phyloP scores from a whole-genome alignment of 1,140 invertebrate genomes.

The Drosophila erecta region DNA sequence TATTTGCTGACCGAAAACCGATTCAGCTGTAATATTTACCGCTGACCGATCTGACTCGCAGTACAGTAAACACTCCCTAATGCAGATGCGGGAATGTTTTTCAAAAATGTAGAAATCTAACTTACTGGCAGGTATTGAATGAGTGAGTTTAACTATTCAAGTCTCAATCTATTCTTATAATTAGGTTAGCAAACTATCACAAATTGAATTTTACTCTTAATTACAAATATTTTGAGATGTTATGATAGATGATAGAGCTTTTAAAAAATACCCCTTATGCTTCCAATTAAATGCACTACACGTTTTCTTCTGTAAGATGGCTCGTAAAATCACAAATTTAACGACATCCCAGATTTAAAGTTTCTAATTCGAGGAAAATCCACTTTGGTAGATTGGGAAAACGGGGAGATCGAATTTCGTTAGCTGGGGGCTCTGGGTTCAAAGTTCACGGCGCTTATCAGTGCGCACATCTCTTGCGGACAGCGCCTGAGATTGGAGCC shows the following conservation, averaged over 20 bases:
- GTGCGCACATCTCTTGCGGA: constrained; percentile 51
- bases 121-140: too few species aligned
- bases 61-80: neutral
- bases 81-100: neutral
- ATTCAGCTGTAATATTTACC: constrained; percentile 60
- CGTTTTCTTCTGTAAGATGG: too few species aligned
- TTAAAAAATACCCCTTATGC: too few species aligned
- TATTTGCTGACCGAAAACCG: constrained; percentile 41
- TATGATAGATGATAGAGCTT: too few species aligned
- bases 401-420: constrained; percentile 24
- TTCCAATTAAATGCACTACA: too few species aligned
- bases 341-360: neutral
- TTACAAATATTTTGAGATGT: too few species aligned
- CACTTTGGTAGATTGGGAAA: neutral
- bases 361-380: neutral
- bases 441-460: constrained; percentile 74
- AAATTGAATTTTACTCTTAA: too few species aligned
- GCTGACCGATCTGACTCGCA: constrained; percentile 36
- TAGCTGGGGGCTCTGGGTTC: constrained; percentile 43
- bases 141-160: too few species aligned
- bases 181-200: too few species aligned
- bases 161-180: too few species aligned
- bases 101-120: too few species aligned
- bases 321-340: too few species aligned
- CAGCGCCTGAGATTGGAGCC: constrained; percentile 22